phyloP scores from a whole-genome alignment of 2,888 invertebrate genomes.

The Cremastinae sp. region DNA sequence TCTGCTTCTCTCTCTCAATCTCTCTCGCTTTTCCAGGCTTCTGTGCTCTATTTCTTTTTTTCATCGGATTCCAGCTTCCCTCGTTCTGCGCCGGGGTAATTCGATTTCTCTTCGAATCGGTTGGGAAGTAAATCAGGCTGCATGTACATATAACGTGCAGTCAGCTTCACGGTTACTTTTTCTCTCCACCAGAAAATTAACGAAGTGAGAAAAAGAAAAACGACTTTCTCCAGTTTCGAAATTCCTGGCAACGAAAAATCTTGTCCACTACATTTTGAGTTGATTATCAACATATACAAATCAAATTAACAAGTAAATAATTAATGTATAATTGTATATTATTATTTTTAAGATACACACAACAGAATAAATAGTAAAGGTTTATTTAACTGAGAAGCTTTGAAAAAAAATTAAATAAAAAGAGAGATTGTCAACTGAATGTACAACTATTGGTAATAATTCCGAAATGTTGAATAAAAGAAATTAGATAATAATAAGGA shows the following conservation, averaged over 20 bases:
- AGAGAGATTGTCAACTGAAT: too few relatives aligned
- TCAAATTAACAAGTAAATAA: neutral
- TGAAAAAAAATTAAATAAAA: too few relatives aligned
- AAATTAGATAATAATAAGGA: neutral
- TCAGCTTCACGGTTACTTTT: constrained; percentile 52
- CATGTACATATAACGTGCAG: constrained; percentile 58
- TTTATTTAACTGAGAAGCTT: too few relatives aligned
- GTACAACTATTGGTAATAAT: too few relatives aligned
- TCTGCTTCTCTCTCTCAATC: constrained; percentile 24
- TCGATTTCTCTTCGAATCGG: constrained; percentile 77
- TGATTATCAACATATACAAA: neutral
- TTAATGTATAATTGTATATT: too few relatives aligned
- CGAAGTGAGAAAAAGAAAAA: constrained; percentile 20
- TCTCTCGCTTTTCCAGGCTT: constrained; percentile 2
- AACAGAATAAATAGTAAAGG: too few relatives aligned
- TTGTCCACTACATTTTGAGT: neutral
- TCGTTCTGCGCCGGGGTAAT: constrained; percentile 71
- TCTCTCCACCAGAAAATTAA: neutral
- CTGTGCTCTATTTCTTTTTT: constrained; percentile 30
- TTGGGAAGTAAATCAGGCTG: constrained; percentile 77
- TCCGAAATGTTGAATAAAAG: too few relatives aligned
- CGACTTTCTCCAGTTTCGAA: neutral
- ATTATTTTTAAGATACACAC: too few relatives aligned
- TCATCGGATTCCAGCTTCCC: constrained; percentile 57
- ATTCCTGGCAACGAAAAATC: neutral